Percentiles rank a stretch among this genome's conserved stretches.
Conservation (phyloP, 2,113 vertebrate genomes). For the Austrofundulus limnaeus region DNA sequence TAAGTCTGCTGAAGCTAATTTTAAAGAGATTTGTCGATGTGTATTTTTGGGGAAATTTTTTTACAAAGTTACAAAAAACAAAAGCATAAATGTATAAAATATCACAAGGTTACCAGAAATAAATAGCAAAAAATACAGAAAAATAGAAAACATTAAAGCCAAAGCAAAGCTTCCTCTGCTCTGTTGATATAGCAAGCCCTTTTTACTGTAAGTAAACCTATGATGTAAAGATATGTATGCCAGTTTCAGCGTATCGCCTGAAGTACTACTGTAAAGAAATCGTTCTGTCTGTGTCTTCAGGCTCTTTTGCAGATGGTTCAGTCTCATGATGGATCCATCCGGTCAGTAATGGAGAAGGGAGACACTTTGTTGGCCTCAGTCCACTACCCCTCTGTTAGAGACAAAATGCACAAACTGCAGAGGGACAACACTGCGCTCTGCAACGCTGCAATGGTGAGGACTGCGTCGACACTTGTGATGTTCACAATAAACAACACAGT, state of each 20-base stretch:
- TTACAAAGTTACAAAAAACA: too few relatives aligned
- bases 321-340: slow-evolving; percentile 87
- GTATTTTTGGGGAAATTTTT: too few relatives aligned
- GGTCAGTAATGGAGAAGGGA: slow-evolving; percentile 90
- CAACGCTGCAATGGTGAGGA: slow-evolving; percentile 80
- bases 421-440: slow-evolving; percentile 86
- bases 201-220: too few relatives aligned
- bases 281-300: slow-evolving; percentile 68
- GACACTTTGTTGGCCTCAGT: slow-evolving; percentile 84
- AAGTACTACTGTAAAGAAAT: slow-evolving; percentile 6
- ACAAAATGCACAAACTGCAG: slow-evolving; percentile 84
- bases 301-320: slow-evolving; percentile 88
- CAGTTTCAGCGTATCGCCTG: background rate
- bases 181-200: too few relatives aligned
- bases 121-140: too few relatives aligned
- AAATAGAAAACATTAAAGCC: too few relatives aligned
- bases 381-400: slow-evolving; percentile 81
- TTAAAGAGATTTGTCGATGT: too few relatives aligned
- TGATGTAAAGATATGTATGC: too few relatives aligned
- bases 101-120: too few relatives aligned
- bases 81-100: too few relatives aligned
- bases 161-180: too few relatives aligned
- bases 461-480: background rate
- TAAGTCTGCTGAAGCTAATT: too few relatives aligned
- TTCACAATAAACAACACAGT: background rate